A percentile compares a stretch with the other conserved stretches of the same genome.
These are phyloP conservation scores for Drosophila cognata DNA, from an alignment of 2,888 invertebrate species.

Conservation along the genomic window DNA sequence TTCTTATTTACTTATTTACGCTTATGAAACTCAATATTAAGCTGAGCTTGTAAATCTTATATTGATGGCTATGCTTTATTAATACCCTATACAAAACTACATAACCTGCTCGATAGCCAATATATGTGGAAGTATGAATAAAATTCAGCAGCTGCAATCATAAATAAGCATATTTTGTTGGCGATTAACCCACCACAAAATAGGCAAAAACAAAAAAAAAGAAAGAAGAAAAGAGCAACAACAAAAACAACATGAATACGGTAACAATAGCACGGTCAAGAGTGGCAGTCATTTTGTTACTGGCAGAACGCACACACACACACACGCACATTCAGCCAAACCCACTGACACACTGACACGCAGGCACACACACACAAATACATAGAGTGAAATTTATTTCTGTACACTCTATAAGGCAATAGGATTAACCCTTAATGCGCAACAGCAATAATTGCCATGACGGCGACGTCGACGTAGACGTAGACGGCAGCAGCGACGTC, in stretches of 20 bases:
- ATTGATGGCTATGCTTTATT: background rate
- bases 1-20: background rate
- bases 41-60: background rate
- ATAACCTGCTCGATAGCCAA: constrained; percentile 6
- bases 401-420: constrained; percentile 57
- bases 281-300: constrained; percentile 41
- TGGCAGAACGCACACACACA: constrained; percentile 21
- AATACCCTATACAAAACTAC: background rate
- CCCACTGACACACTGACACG: background rate
- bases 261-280: constrained; percentile 37
- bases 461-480: constrained; percentile 33
- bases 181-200: constrained; percentile 57
- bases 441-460: constrained; percentile 78
- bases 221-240: constrained; percentile 9
- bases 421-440: constrained; percentile 79
- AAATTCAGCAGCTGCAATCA: constrained; percentile 40
- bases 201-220: constrained; percentile 12
- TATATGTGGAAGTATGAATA: constrained; percentile 29
- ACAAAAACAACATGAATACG: constrained; percentile 18
- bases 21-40: background rate
- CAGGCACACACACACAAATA: constrained; percentile 25
- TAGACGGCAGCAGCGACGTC: constrained; percentile 20
- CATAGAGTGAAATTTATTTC: constrained; percentile 41
- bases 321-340: constrained; percentile 16
- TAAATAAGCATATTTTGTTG: constrained; percentile 57